Base-by-base conservation (phyloP, 92 coral and sea anemone genomes). In the Umimayanthus chanpuru region DNA sequence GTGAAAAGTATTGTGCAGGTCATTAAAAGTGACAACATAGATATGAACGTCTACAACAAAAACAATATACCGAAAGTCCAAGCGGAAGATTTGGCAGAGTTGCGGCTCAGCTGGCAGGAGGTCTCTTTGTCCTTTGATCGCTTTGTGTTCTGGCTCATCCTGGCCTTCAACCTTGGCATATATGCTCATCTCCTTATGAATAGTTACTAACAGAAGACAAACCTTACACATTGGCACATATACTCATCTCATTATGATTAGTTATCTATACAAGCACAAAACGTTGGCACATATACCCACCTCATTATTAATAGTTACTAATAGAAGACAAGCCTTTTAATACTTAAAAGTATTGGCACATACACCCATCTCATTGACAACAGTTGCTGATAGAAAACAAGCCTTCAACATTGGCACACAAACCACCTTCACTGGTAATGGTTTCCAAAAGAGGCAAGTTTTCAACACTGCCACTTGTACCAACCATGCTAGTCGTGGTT, bases 51-150 rank as follows among this genome's bases (percentile, higher is more conserved):
- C n/a, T 14, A 3, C 79, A n/a, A 75, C 44, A 75, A 75, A 20
- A 39, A 36, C 43, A 29, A 75, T 5, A 1, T 28, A 23, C 7
- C 15, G 50, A 75, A 38, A 14, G 1, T 9, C 43, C 79, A 41
- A 20, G 10, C 6, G 39, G 20, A 28, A 72, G 76, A 15, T 12
- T 2, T 21, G 49, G 23, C 79, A 6, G 29, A 40, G 11, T 38
- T 55, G 26, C 20, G 12, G 11, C 79, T 75, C 20, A 36, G 49
- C 16, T 75, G 79, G 79, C 79, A 43, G 32, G 53, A 75, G 1
- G 14, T 40, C 16, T 75, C 79, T 6, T 28, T 20, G 53, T 75
- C 79, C 53, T 75, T 75, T 40, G 79, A 75, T 29, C 79, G 79
- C 79, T 10, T 40, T 40, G 79, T 75, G 7, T 38, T 75, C 55